Conservation (phyloP, 2,888 invertebrate species). For the Tupiocoris notatus region DNA sequence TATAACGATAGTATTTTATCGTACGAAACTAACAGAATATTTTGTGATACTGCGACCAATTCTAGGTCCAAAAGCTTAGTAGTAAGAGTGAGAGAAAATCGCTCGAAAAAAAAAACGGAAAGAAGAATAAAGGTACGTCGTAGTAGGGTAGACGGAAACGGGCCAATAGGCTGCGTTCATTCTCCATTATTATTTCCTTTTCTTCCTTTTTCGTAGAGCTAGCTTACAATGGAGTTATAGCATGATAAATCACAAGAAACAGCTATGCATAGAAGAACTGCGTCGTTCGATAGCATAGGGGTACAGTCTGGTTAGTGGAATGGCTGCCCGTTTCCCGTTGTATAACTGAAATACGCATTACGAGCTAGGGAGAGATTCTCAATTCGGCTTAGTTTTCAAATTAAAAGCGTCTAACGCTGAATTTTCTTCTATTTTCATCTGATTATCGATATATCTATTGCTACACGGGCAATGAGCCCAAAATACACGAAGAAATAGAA, state of each 20-base stretch:
- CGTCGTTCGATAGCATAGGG: background rate
- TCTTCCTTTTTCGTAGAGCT: background rate
- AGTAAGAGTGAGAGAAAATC: background rate
- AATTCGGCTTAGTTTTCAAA: background rate
- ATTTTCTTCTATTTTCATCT: background rate
- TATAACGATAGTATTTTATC: no score
- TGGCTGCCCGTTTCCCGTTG: background rate
- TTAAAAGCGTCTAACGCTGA: background rate
- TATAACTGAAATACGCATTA: background rate
- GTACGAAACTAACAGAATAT: no score
- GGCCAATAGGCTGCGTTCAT: background rate
- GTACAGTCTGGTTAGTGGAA: no score
- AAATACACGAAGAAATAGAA: no score
- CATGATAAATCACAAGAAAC: constrained; percentile 8
- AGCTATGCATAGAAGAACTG: constrained; percentile 14
- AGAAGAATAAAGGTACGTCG: background rate
- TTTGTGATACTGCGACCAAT: no score
- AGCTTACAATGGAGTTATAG: constrained; percentile 18
- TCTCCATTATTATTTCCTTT: constrained; percentile 9
- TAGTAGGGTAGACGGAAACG: no score
- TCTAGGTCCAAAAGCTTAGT: no score
- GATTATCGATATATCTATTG: background rate
- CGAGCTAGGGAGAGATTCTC: background rate
- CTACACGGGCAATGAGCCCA: no score
- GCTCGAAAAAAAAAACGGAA: background rate